These are phyloP conservation scores for Promerops cafer DNA, from an alignment of 2,113 vertebrate genomes.

Conservation along the genomic window DNA sequence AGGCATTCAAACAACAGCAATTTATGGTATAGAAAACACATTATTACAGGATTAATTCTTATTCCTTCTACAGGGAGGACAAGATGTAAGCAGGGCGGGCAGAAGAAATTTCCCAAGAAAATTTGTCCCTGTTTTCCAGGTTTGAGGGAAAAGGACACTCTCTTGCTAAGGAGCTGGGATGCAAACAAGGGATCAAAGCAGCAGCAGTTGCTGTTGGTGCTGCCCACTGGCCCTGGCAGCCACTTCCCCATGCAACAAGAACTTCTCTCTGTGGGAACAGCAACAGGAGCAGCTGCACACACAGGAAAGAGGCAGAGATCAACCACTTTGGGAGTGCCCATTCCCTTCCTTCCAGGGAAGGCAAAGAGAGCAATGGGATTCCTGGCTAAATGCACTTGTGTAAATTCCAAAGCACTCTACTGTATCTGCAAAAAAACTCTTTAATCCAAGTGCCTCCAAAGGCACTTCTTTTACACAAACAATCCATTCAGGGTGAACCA, in stretches of 20 bases:
- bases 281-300: background rate
- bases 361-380: background rate
- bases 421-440: background rate
- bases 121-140: background rate
- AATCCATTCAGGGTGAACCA: background rate
- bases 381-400: background rate
- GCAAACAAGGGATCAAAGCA: background rate
- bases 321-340: background rate
- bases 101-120: background rate
- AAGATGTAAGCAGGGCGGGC: background rate
- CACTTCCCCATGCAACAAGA: fast-evolving
- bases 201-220: background rate
- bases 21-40: background rate
- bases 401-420: background rate
- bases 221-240: background rate
- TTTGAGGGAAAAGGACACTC: background rate
- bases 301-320: background rate
- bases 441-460: background rate
- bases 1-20: background rate
- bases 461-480: background rate
- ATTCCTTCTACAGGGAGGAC: background rate
- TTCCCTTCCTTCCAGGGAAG: background rate
- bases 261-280: background rate
- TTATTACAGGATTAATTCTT: background rate
- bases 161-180: background rate